Percentiles rank a stretch among this genome's conserved stretches.
Evolutionary conservation across 2,113 vertebrate species (phyloP).

Genomic region (Oreotrochilus melanogaster): DNA sequence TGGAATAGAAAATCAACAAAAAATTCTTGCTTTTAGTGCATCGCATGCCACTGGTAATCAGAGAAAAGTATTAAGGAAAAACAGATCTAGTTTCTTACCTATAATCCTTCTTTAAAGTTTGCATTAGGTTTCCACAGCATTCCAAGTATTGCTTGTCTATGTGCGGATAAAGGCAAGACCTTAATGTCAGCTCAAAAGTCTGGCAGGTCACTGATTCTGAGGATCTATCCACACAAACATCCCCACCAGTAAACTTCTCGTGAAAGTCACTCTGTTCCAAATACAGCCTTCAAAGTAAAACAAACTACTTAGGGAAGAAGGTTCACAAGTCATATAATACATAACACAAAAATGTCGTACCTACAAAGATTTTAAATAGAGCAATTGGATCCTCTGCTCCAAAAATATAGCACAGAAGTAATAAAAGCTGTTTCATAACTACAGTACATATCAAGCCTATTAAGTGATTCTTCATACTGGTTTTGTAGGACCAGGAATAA

Average conservation of each 20-base stretch:
- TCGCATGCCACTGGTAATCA: not conserved
- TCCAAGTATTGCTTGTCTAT: slow-evolving; percentile 93
- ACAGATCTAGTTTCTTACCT: slow-evolving; percentile 76
- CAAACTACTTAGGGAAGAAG: not conserved
- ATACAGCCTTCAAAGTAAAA: slow-evolving; percentile 85
- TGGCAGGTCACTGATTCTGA: slow-evolving; percentile 97
- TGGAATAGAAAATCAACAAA: not conserved
- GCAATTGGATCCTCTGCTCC: not conserved
- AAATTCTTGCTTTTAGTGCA: not conserved
- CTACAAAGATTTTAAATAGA: not conserved
- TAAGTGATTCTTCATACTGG: not conserved
- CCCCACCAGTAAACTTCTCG: slow-evolving; percentile 88
- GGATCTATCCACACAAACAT: slow-evolving; percentile 91
- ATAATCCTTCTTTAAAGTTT: slow-evolving; percentile 94
- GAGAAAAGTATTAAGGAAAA: not conserved
- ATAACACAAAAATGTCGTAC: not conserved
- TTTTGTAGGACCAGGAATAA: not conserved
- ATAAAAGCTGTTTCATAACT: not conserved
- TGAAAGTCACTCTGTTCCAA: slow-evolving; percentile 95
- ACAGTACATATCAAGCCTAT: not conserved
- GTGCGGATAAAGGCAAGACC: slow-evolving; percentile 96
- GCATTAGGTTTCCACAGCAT: slow-evolving; percentile 97
- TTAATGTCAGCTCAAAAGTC: slow-evolving; percentile 93
- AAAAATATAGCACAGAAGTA: not conserved
- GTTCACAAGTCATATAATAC: not conserved